Conservation (phyloP, 2,888 invertebrate genomes). For the Junonia oenone region DNA sequence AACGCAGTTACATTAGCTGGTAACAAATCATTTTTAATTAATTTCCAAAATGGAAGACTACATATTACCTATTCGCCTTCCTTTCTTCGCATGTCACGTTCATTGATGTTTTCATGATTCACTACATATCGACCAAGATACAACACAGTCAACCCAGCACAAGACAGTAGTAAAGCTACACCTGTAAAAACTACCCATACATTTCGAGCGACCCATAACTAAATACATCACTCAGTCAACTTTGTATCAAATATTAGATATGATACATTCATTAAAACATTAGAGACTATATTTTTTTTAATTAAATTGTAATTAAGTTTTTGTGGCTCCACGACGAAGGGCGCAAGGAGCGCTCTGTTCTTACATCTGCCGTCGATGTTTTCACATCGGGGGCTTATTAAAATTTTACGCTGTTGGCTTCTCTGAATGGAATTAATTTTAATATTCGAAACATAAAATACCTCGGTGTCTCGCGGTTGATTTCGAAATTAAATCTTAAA, state of each 20-base stretch:
- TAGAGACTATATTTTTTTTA: background rate
- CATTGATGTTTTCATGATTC: too few species aligned
- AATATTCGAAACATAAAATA: conserved; percentile 27
- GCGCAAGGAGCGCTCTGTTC: conserved; percentile 27
- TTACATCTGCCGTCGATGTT: conserved; percentile 47
- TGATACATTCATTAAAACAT: background rate
- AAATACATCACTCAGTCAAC: too few species aligned
- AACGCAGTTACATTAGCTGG: background rate
- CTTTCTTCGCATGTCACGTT: too few species aligned
- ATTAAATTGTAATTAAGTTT: conserved; percentile 29
- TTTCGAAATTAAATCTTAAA: conserved; percentile 23
- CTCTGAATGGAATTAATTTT: conserved; percentile 29
- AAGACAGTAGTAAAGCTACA: too few species aligned
- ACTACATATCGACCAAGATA: too few species aligned
- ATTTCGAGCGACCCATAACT: too few species aligned
- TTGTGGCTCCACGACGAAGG: conserved; percentile 40
- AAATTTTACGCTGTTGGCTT: conserved; percentile 45
- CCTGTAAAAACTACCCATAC: too few species aligned
- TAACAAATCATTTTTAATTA: background rate
- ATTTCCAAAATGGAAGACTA: too few species aligned
- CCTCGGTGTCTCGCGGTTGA: conserved; percentile 26
- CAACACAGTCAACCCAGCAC: too few species aligned
- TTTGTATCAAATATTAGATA: too few species aligned
- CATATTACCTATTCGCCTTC: too few species aligned
- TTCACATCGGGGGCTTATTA: conserved; percentile 53